Evolutionary conservation across 2,888 invertebrate genomes (phyloP).

Genomic region (Thyatira batis): DNA sequence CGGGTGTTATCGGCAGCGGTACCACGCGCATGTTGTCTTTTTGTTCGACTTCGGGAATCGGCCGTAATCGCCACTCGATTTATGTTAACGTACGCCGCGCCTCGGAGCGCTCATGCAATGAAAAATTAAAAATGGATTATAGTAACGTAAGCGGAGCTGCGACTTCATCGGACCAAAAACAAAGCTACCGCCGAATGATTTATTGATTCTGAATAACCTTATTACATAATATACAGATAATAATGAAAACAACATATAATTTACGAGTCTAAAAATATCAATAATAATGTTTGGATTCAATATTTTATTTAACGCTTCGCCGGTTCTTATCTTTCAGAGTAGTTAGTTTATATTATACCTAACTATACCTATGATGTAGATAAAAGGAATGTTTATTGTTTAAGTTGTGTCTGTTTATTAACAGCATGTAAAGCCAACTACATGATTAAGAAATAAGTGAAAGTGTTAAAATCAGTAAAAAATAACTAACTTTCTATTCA

Average conservation of each 20-base stretch:
- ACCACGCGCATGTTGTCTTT: slow-evolving; percentile 21
- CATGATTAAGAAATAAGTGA: slow-evolving; percentile 22
- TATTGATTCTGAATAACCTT: no score
- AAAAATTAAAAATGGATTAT: background rate
- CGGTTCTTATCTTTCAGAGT: no score
- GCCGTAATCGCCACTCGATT: slow-evolving; percentile 7
- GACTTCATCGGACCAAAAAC: no score
- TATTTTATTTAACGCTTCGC: no score
- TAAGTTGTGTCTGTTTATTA: no score
- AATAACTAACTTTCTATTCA: slow-evolving; percentile 37
- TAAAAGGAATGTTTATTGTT: no score
- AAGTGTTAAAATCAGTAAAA: slow-evolving; percentile 42
- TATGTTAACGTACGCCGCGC: background rate
- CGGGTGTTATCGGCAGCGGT: slow-evolving; percentile 31
- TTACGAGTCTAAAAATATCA: no score
- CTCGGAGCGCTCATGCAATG: no score
- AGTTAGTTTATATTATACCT: no score
- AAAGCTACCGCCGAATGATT: background rate
- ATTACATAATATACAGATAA: background rate
- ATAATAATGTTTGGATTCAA: no score
- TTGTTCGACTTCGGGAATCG: slow-evolving; percentile 18
- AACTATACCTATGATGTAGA: no score
- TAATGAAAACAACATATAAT: background rate
- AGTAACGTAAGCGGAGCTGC: background rate
- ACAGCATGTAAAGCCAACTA: no score